Evolutionary conservation across 2,113 vertebrate genomes (phyloP).

Genomic region (Salminus brasiliensis): DNA sequence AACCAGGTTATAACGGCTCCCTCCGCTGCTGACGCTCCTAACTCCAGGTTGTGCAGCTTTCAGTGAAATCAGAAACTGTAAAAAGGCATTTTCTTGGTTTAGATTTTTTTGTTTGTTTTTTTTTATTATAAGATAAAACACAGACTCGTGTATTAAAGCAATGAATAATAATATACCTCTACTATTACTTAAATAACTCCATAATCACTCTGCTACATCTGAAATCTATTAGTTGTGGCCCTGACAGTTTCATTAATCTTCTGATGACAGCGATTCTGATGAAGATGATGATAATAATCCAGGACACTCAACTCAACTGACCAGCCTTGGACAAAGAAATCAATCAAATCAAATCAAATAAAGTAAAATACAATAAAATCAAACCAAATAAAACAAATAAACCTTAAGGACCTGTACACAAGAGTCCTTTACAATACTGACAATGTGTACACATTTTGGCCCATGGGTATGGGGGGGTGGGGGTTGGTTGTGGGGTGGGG

Average conservation of each 20-base stretch:
- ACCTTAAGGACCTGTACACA: conserved; percentile 62
- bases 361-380: too few species aligned
- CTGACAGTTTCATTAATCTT: conserved; percentile 51
- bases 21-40: conserved; percentile 63
- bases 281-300: conserved; percentile 51
- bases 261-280: background rate
- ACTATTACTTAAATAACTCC: conserved; percentile 77
- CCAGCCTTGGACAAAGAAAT: conserved; percentile 51
- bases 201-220: conserved; percentile 79
- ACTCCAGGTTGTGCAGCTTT: conserved; percentile 75
- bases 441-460: conserved; percentile 67
- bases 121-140: conserved; percentile 62
- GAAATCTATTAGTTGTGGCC: conserved; percentile 70
- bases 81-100: conserved; percentile 86
- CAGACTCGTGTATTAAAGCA: conserved; percentile 81
- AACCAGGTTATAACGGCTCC: conserved; percentile 29
- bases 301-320: conserved; percentile 51
- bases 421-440: conserved; percentile 73
- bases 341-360: too few species aligned
- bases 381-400: too few species aligned
- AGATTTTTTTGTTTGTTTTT: conserved; percentile 32
- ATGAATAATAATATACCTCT: conserved; percentile 80
- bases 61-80: conserved; percentile 73
- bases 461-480: conserved; percentile 69
- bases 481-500: too few species aligned